Evolutionary conservation across 2,797 vertebrate species (phyloP), one percentile per base, ranked within the genome.

Genomic region (Onychomys arenicola): DNA sequence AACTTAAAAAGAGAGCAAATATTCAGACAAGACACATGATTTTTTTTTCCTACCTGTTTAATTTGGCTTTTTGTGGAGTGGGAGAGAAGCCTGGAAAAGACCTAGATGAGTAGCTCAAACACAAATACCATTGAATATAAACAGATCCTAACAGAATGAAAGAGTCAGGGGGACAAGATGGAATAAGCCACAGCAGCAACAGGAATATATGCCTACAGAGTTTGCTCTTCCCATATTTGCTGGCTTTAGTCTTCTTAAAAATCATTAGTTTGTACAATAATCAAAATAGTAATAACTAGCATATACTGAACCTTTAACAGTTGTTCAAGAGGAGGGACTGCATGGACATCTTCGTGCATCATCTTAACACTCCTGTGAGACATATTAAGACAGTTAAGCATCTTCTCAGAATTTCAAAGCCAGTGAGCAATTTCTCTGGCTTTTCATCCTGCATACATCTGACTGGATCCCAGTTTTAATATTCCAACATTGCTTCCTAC

Each of bases 251-350:
- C 37, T 76, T 95, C 78, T 77, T 84, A 90, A 94, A 93, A 61
- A 83, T 34, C 46, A 55, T 85, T 37, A 63, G n/a, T 84, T 88
- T 82, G 82, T 65, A 96, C 87, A 88, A 55, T 85, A 86, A 61
- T 77, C 17, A 29, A 1, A 89, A 16, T 55, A 88, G 27, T 81
- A 87, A 75, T 77, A 96, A 81, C 52, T 46, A 52, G 9, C 86
- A 89, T 73, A 90, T 93, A 77, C 77, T 17, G 40, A 88, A 19
- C 3, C 65, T 94, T 80, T 49, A 88, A 93, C 89, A 82, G 91
- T 57, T 2, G 55, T 90, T 91, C 71, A 63, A 5, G 78, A 29
- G 10, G 61, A 46, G 32, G n/a, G 52, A 59, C 27, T 69, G 32
- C 29, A 32, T n/a, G 93, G 81, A 46, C 4, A 76, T 91, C 65